Base-by-base conservation (phyloP, 2,113 vertebrate species). In the Odocoileus hemionus region DNA sequence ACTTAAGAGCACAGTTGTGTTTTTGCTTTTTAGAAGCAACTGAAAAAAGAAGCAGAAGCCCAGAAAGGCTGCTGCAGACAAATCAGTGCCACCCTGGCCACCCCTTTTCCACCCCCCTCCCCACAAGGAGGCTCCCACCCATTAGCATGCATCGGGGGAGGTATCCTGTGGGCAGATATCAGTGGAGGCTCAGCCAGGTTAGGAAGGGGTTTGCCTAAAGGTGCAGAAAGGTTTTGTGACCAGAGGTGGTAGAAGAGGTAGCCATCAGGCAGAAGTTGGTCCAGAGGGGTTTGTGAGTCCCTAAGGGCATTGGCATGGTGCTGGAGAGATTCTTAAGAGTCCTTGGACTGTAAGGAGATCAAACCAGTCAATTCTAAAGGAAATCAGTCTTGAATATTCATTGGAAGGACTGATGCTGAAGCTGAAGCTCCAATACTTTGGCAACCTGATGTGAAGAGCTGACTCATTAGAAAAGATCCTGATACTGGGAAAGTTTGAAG, bases 211-310 rank as follows among this genome's bases (percentile, higher is more conserved):
- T 8, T 16, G 61, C 47, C 26, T 11, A 23, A 60, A 39, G 60
- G 23, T 39, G 5, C 16, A 17, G 58, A 33, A 43, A 57, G 0
- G 9, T 7, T 28, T n/a, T 7, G 60, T 45, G 25, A 57, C 52
- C 30, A 36, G 12, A 67, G 80, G 36, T 13, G 1, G 28, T 16
- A 14, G 45, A 52, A 33, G 64, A 54, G 36, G 57, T 12, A 43
- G 76, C 86, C 0, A 0, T 11, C 0, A 1, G 39, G 39, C 14
- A 47, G 33, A 50, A 23, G 17, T 26, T 1, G 10, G 4, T 39
- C 87, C 33, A 21, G 21, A 70, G 33, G 16, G 19, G 2, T 8
- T 26, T 28, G 3, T 28, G 76, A 60, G 89, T 33, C 67, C 52
- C 19, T 4, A 4, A 30, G 39, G 47, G 17, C 80, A 28, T 1